phyloP scores from a whole-genome alignment of 2,797 vertebrate species.

The Centroberyx gerrardi region DNA sequence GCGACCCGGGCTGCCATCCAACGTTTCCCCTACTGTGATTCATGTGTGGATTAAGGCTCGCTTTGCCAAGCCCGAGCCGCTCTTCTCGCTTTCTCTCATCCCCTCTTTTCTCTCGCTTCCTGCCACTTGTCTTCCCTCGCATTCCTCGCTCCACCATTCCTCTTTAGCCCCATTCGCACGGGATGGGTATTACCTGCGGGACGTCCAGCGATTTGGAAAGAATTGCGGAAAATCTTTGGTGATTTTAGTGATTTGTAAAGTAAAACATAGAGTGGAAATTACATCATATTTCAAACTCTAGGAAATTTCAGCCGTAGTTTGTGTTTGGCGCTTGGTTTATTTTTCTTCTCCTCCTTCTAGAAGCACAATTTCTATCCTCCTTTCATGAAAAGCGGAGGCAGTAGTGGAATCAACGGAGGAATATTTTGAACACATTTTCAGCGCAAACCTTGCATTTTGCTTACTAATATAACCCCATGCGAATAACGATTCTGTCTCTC shows the following conservation, averaged over 20 bases:
- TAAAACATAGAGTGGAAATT: too few relatives aligned
- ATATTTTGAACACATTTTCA: too few relatives aligned
- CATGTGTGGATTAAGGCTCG: neutral
- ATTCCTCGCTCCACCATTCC: neutral
- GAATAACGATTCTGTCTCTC: slow-evolving; percentile 4
- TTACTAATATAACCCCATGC: neutral
- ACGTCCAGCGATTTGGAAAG: neutral
- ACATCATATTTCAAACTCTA: too few relatives aligned
- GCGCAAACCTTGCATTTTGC: too few relatives aligned
- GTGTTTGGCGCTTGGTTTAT: too few relatives aligned
- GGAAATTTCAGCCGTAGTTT: too few relatives aligned
- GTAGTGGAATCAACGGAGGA: too few relatives aligned
- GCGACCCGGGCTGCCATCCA: slow-evolving; percentile 5
- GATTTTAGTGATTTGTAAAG: too few relatives aligned
- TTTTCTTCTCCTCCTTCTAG: too few relatives aligned
- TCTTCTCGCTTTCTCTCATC: neutral
- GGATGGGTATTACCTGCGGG: neutral
- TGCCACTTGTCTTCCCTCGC: neutral
- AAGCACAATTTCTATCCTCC: too few relatives aligned
- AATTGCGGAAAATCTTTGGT: too few relatives aligned
- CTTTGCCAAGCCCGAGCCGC: slow-evolving; percentile 25
- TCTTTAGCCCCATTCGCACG: neutral
- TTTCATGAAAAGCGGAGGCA: too few relatives aligned
- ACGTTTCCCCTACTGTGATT: slow-evolving; percentile 15
- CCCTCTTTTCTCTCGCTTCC: slow-evolving; percentile 20